A percentile compares a stretch with the other conserved stretches of the same genome.
phyloP scores from a whole-genome alignment of 2,888 invertebrate species.

The Hedychridium roseum region DNA sequence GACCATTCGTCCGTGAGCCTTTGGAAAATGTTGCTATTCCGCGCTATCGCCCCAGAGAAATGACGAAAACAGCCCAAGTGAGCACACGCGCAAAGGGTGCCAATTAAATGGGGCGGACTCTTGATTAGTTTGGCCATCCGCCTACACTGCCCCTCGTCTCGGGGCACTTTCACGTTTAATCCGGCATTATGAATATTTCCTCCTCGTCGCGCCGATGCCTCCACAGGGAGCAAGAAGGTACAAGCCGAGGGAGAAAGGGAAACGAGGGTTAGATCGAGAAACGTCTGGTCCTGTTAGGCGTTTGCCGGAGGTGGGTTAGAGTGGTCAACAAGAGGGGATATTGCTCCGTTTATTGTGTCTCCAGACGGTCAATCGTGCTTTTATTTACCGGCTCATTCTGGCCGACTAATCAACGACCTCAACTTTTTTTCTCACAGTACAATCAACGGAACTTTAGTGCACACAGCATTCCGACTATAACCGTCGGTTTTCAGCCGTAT shows the following conservation, averaged over 20 bases:
- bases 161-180: slow-evolving; percentile 52
- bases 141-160: slow-evolving; percentile 28
- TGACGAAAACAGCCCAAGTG: too few species aligned
- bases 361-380: not conserved
- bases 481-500: too few species aligned
- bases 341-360: too few species aligned
- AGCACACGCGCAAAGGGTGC: too few species aligned
- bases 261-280: slow-evolving; percentile 15
- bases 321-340: not conserved
- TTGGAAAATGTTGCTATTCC: too few species aligned
- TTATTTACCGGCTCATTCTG: too few species aligned
- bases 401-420: too few species aligned
- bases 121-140: slow-evolving; percentile 57
- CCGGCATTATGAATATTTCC: slow-evolving; percentile 61
- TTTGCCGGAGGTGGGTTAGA: slow-evolving; percentile 7
- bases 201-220: slow-evolving; percentile 24
- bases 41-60: too few species aligned
- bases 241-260: not conserved
- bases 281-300: slow-evolving; percentile 12
- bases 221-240: not conserved
- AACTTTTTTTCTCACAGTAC: too few species aligned
- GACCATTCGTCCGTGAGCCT: too few species aligned
- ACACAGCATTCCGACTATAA: too few species aligned
- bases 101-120: slow-evolving; percentile 55
- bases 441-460: too few species aligned